Evolutionary conservation across 37 sponge, comb jelly and placozoan species (phyloP), one percentile per base, ranked within the genome.

Genomic region (Tethya wilhelma): DNA sequence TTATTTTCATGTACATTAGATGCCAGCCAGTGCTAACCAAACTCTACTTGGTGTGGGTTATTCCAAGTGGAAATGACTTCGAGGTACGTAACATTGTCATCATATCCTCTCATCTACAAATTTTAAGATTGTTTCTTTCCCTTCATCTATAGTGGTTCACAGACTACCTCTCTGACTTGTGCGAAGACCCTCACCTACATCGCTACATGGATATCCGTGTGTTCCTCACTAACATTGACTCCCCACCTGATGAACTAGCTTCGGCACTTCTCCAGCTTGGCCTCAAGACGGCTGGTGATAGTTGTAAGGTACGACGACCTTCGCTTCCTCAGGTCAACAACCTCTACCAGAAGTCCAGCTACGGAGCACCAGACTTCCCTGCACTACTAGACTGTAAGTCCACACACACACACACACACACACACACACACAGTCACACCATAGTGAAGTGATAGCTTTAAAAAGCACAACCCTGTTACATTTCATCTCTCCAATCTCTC

Each of bases 291-390:
- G 86, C 77, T 0, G 86, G 79, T 3, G 63, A 60, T 2, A 37
- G 40, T 0, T 36, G 58, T 26, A 73, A 53, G 3, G 88, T 75
- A 1, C 62, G 81, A 55, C 25, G 82, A 34, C 88, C 81, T 0
- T 87, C 87, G 34, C 87, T 74, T 46, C 87, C 87, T 46, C 88
- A 88, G 45, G 77, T 88, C 40, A 88, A 74, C 71, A 88, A 81
- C 55, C 81, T 88, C 41, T 69, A 81, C 65, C 38, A 66, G 41
- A 81, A 46, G 65, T 76, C 88, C 2, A 66, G 71, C 31, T 77
- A 88, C 76, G 88, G 88, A 19, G 70, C 77, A 4, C 88, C 88
- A 40, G 88, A 88, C 59, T 88, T 81, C 67, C 56, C 41, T 49
- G n/a, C 76, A 8, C 69, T 88, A n/a, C 46, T 88, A 1, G 76